Percentiles rank a stretch among this genome's conserved stretches.
Conservation (phyloP, 37 sponge, comb jelly and placozoan genomes). For the Ianthella basta region DNA sequence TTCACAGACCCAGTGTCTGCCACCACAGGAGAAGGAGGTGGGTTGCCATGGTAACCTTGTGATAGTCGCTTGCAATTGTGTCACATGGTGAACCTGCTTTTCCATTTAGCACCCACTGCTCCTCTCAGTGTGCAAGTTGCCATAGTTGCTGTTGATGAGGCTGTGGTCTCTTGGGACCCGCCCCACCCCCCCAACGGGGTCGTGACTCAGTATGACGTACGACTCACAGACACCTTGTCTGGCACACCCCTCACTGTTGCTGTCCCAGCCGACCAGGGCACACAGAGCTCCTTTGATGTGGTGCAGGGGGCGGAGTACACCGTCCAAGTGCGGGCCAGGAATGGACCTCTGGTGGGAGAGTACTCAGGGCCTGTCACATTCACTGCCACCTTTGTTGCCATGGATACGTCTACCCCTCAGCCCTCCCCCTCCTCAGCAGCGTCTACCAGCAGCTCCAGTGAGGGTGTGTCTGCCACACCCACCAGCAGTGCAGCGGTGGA, state of each 20-base stretch:
- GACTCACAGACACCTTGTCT: neutral
- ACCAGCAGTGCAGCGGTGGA: neutral
- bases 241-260: neutral
- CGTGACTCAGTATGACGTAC: slow-evolving; percentile 32
- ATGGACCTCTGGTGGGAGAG: neutral
- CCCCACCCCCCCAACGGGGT: slow-evolving; percentile 64
- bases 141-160: neutral
- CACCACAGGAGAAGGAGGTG: slow-evolving; percentile 61
- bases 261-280: neutral
- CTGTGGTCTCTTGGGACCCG: slow-evolving; percentile 54
- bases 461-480: neutral
- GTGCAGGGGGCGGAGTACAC: neutral
- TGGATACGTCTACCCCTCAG: neutral
- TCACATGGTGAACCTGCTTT: too few species aligned
- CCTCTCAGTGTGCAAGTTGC: slow-evolving; percentile 28
- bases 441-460: too few species aligned
- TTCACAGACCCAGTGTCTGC: slow-evolving; percentile 14
- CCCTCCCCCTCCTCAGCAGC: too few species aligned
- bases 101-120: slow-evolving; percentile 39
- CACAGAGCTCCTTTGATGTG: neutral
- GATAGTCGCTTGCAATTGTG: too few species aligned
- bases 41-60: neutral
- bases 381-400: neutral
- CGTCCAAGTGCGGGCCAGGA: slow-evolving; percentile 17
- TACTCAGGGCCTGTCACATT: slow-evolving; percentile 4